These are phyloP conservation scores for Clarias platycephalus DNA, from an alignment of 2,797 vertebrate genomes.

Conservation along the genomic window DNA sequence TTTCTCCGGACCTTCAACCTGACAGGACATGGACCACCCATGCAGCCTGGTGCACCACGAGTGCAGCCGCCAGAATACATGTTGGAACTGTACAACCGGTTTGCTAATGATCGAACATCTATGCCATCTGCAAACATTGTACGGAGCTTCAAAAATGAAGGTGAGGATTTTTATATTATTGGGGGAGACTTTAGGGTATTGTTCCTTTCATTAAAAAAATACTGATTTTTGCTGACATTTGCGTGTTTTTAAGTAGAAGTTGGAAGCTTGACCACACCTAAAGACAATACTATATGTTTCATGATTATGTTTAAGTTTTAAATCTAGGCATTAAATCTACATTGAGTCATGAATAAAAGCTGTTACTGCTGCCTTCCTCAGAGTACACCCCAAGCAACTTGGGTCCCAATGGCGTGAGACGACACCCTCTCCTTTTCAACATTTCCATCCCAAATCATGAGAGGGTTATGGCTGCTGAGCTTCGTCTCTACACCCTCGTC, in stretches of 20 bases:
- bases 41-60: conserved; percentile 67
- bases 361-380: conserved; percentile 61
- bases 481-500: conserved; percentile 90
- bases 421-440: conserved; percentile 92
- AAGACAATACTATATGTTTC: neutral
- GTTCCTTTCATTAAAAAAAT: neutral
- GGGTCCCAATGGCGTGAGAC: conserved; percentile 77
- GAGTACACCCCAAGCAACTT: conserved; percentile 78
- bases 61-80: conserved; percentile 96
- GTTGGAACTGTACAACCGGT: conserved; percentile 96
- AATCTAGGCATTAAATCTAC: neutral
- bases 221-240: neutral
- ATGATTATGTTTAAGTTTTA: neutral
- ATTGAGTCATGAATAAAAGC: neutral
- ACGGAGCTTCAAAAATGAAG: conserved; percentile 98
- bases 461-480: conserved; percentile 85
- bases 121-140: conserved; percentile 95
- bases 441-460: conserved; percentile 92
- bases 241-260: neutral
- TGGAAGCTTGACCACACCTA: neutral
- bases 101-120: conserved; percentile 87
- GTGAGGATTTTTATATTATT: conserved; percentile 67
- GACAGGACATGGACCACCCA: conserved; percentile 80
- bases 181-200: neutral
- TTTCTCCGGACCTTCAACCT: conserved; percentile 90